Percentiles rank a stretch among this genome's conserved stretches.
These are phyloP conservation scores for Strongylocentrotus purpuratus DNA, from an alignment of 35 echinoderm and acorn worm genomes.

Conservation along the genomic window DNA sequence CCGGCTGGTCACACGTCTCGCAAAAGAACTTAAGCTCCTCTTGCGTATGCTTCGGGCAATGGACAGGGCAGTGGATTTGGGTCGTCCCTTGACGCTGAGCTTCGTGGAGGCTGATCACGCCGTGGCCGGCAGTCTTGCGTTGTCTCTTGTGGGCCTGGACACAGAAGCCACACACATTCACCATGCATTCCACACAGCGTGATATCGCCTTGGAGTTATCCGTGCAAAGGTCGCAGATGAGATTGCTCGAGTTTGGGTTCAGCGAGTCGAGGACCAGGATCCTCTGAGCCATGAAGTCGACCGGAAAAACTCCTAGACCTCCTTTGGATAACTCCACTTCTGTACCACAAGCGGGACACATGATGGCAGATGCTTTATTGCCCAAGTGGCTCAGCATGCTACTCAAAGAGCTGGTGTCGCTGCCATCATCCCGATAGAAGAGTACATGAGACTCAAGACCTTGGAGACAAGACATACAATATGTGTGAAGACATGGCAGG, in stretches of 20 bases:
- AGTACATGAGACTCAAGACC: constrained; percentile 72
- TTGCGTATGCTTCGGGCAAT: constrained; percentile 75
- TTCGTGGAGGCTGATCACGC: constrained; percentile 79
- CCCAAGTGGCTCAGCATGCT: constrained; percentile 50
- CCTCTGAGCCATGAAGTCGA: constrained; percentile 81
- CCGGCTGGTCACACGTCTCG: constrained; percentile 92
- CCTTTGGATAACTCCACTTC: constrained; percentile 72
- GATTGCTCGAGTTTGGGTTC: constrained; percentile 69
- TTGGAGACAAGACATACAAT: constrained; percentile 76
- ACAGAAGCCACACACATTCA: constrained; percentile 92
- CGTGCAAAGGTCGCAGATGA: constrained; percentile 88
- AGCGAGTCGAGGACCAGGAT: constrained; percentile 72
- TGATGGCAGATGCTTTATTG: constrained; percentile 54
- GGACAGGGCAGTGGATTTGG: constrained; percentile 75
- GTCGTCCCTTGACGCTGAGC: constrained; percentile 65
- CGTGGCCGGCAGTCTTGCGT: constrained; percentile 76
- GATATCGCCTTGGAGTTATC: constrained; percentile 84
- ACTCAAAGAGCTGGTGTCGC: constrained; percentile 52
- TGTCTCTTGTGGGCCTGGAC: constrained; percentile 94
- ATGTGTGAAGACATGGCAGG: constrained; percentile 94
- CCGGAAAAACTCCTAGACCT: constrained; percentile 68
- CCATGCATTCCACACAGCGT: constrained; percentile 90
- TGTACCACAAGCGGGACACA: constrained; percentile 83
- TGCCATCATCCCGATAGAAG: constrained; percentile 52
- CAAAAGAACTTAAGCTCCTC: constrained; percentile 94